Percentiles rank a stretch among this genome's conserved stretches.
phyloP scores from a whole-genome alignment of 2,888 invertebrate species.

The Noctuana brunneofusca region DNA sequence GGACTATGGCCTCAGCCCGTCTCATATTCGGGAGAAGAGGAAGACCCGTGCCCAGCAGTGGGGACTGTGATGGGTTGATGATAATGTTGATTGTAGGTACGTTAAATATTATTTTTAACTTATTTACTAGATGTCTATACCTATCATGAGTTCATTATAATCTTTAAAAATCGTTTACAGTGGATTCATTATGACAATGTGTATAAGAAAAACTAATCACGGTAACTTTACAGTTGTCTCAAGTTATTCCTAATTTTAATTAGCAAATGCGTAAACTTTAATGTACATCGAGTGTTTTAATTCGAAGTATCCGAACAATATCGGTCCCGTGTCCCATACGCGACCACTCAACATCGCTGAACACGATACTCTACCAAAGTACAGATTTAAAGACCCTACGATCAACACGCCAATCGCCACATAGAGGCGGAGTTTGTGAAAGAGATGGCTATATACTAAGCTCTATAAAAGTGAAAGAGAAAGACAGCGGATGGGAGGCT shows the following conservation, averaged over 20 bases:
- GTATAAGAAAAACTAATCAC: too few relatives aligned
- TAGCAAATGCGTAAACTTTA: neutral
- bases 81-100: too few relatives aligned
- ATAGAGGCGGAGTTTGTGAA: conserved; percentile 52
- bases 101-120: too few relatives aligned
- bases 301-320: conserved; percentile 6
- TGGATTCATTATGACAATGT: too few relatives aligned
- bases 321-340: conserved; percentile 5
- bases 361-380: conserved; percentile 9
- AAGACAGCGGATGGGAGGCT: conserved; percentile 34
- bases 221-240: too few relatives aligned
- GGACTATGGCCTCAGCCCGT: too few relatives aligned
- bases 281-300: conserved; percentile 5
- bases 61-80: too few relatives aligned
- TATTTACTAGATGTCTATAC: too few relatives aligned
- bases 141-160: too few relatives aligned
- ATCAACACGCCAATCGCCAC: conserved; percentile 22
- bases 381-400: conserved; percentile 14
- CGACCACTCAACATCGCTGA: conserved; percentile 15
- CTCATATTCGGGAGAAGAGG: too few relatives aligned
- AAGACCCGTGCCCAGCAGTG: too few relatives aligned
- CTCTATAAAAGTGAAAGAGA: conserved; percentile 41
- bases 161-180: too few relatives aligned
- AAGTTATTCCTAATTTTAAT: neutral
- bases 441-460: conserved; percentile 42